These are phyloP conservation scores for Setipinna tenuifilis DNA, from an alignment of 2,797 vertebrate genomes.

Conservation along the genomic window DNA sequence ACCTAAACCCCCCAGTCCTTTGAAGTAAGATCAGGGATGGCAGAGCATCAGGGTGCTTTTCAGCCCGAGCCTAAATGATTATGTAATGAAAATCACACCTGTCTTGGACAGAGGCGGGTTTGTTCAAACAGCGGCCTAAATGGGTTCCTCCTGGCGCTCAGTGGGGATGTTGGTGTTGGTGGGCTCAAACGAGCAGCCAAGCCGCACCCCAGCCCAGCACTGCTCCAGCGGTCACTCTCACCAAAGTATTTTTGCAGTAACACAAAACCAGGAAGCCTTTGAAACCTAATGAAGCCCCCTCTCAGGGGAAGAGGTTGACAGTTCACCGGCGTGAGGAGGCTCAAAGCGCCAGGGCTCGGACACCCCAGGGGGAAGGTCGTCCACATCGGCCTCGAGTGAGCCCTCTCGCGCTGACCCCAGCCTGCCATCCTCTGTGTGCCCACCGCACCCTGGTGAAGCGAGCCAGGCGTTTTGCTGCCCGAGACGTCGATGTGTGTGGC, in stretches of 20 bases:
- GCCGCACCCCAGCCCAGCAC: slow-evolving; percentile 21
- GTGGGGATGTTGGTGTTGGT: slow-evolving; percentile 68
- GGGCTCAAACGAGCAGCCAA: slow-evolving; percentile 48
- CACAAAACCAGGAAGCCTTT: slow-evolving; percentile 81
- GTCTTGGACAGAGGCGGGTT: slow-evolving; percentile 57
- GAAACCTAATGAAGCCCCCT: slow-evolving; percentile 75
- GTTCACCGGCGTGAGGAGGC: slow-evolving; percentile 71
- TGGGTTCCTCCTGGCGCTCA: slow-evolving; percentile 61
- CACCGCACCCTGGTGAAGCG: no score
- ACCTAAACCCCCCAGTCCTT: slow-evolving; percentile 48
- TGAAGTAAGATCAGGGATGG: slow-evolving; percentile 34
- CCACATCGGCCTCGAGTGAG: slow-evolving; percentile 44
- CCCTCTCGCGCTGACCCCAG: not conserved
- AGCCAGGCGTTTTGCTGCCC: not conserved
- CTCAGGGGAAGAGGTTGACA: slow-evolving; percentile 66
- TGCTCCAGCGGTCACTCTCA: slow-evolving; percentile 66
- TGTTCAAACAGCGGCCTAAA: slow-evolving; percentile 64
- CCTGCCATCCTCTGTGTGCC: not conserved
- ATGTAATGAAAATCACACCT: slow-evolving; percentile 65
- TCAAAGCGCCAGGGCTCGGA: slow-evolving; percentile 62
- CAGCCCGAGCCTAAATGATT: slow-evolving; percentile 43
- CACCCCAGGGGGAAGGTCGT: slow-evolving; percentile 60
- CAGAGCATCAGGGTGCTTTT: slow-evolving; percentile 32
- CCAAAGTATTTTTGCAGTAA: slow-evolving; percentile 75
- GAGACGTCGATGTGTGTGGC: not conserved